Conservation (phyloP, 2,113 vertebrate genomes). For the Alligator sinensis region DNA sequence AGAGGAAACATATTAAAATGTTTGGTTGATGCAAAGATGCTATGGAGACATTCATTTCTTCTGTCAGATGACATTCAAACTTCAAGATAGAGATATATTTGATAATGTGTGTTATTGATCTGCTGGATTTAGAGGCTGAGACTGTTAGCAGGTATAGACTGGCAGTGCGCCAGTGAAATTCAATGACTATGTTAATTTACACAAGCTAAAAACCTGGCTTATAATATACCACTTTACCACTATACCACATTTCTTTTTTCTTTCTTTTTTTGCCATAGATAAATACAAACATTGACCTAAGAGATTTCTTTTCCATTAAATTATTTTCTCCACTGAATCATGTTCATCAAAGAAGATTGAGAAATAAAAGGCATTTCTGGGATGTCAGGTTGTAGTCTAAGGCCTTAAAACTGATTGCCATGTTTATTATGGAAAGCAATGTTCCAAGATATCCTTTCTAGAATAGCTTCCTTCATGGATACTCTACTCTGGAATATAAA, state of each 20-base stretch:
- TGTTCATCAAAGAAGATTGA: not conserved
- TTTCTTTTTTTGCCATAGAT: not conserved
- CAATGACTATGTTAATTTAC: not conserved
- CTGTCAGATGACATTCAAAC: not conserved
- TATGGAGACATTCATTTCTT: not conserved
- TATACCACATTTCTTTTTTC: not conserved
- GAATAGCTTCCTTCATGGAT: not conserved
- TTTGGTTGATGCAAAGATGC: not conserved
- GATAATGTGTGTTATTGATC: not conserved
- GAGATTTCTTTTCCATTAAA: not conserved
- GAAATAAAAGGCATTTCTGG: not conserved
- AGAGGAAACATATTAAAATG: not conserved
- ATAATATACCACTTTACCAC: not conserved
- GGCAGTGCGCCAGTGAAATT: not conserved
- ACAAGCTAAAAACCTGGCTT: not conserved
- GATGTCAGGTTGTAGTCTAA: not conserved
- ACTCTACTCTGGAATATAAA: not conserved
- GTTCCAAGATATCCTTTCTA: not conserved
- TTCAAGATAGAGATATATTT: not conserved
- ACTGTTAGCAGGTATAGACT: not conserved
- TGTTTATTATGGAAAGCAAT: not conserved
- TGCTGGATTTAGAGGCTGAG: not conserved
- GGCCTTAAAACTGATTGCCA: not conserved
- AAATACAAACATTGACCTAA: not conserved
- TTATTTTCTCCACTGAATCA: not conserved